Evolutionary conservation across 2,888 invertebrate genomes (phyloP).

Genomic region (Orthosia cruda): DNA sequence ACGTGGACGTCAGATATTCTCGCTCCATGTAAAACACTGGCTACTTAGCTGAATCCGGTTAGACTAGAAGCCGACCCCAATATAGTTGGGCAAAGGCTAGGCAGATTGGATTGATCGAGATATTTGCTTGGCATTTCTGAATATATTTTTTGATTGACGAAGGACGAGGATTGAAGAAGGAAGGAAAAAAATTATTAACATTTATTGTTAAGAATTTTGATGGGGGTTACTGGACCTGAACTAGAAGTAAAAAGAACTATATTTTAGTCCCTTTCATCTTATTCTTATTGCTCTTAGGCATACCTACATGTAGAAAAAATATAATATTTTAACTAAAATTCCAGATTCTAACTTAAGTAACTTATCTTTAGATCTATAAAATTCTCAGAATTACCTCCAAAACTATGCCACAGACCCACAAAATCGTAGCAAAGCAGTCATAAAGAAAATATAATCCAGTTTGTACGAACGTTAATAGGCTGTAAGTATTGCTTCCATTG

Average conservation of each 20-base stretch:
- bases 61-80: too few species aligned
- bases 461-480: conserved; percentile 35
- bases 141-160: not conserved
- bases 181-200: too few species aligned
- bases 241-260: too few species aligned
- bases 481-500: conserved; percentile 39
- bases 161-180: too few species aligned
- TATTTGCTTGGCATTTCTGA: conserved; percentile 13
- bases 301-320: not conserved
- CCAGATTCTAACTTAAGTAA: conserved; percentile 19
- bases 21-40: too few species aligned
- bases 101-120: too few species aligned
- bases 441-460: conserved; percentile 57
- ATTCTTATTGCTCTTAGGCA: not conserved
- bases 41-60: too few species aligned
- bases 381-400: conserved; percentile 14
- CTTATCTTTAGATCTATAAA: conserved; percentile 14
- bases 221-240: too few species aligned
- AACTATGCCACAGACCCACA: conserved; percentile 30
- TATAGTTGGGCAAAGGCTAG: too few species aligned
- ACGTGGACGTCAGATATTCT: too few species aligned
- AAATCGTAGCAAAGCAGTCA: conserved; percentile 25
- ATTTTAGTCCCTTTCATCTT: not conserved
- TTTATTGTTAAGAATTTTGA: too few species aligned
- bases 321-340: not conserved